Base-by-base conservation (phyloP, 2,888 invertebrate species). In the Scrobipalpa atriplicella region DNA sequence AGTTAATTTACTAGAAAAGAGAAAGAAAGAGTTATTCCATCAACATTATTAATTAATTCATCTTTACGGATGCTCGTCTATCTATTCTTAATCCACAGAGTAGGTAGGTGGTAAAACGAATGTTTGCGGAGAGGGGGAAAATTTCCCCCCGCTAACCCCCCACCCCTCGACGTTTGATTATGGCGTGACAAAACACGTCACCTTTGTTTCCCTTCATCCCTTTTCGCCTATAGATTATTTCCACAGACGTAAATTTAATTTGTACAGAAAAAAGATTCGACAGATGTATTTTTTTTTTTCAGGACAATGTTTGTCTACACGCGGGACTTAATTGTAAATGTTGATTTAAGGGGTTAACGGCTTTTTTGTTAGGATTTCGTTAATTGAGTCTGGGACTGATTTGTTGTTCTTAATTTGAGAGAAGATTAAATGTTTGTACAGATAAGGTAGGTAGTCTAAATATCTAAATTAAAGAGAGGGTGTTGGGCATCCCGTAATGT, bases 181-280 rank as follows among this genome's bases (percentile, higher is more conserved):
- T 78, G 76, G 78, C 85, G 82, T 84, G 86, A 86, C 86, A 82
- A 81, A 81, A 86, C 83, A 85, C 80, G 81, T 77, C 79, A 78
- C 77, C 78, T 82, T 80, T 76, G 70, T 78, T 75, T 77, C 76
- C 73, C 73, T 65, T 67, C 43, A 66, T 66, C 66, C 65, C 67
- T 52, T 66, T 73, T 70, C 68, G 67, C 70, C 67, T 70, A 69
- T 66, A 69, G 69, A 74, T 74, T 73, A 72, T 66, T 66, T 63
- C 39, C 60, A 36, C 38, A 52, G 19, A n/a, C 67, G 62, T 62
- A 60, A 65, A 67, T 67, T 67, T 65, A 65, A 65, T 65, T 67
- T 65, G 47, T 13, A n/a, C 38, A 38, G 38, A 58, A 58, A 43
- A 58, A 65, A 64, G 54, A 65, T 67, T 39, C 52, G 29, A 67